These are phyloP conservation scores for Dioctria rufipes DNA, from an alignment of 2,888 invertebrate genomes.

Conservation along the genomic window DNA sequence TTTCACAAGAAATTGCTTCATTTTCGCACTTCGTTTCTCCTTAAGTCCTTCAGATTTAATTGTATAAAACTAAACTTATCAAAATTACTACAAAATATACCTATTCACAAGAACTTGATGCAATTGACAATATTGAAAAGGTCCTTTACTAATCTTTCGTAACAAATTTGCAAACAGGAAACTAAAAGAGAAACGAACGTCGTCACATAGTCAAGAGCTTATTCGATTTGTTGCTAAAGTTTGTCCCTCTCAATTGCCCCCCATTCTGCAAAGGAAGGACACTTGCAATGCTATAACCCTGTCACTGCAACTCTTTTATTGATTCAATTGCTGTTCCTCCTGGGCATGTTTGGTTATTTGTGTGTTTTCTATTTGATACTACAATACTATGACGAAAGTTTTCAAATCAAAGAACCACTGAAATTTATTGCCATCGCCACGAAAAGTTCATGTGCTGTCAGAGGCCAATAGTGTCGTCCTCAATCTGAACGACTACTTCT, in stretches of 20 bases:
- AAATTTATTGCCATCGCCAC: conserved; percentile 37
- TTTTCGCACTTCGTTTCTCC: no score
- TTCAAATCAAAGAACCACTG: conserved; percentile 41
- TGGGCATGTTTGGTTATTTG: no score
- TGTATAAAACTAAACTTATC: no score
- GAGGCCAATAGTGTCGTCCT: neutral
- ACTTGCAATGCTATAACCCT: neutral
- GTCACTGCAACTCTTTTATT: neutral
- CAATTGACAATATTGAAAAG: neutral
- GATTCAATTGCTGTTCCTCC: neutral
- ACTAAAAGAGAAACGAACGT: neutral
- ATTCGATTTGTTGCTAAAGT: neutral
- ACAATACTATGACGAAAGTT: conserved; percentile 20
- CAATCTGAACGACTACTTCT: neutral
- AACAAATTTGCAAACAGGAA: neutral
- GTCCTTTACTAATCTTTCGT: neutral
- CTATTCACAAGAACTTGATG: neutral
- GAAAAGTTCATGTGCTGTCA: neutral
- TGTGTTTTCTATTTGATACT: neutral
- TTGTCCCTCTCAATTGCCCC: neutral
- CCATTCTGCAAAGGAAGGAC: neutral
- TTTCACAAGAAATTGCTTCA: no score
- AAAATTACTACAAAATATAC: no score
- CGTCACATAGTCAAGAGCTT: neutral
- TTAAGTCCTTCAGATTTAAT: no score